Conservation (phyloP, 92 coral and sea anemone genomes). For the Anthopleura xanthogrammica region DNA sequence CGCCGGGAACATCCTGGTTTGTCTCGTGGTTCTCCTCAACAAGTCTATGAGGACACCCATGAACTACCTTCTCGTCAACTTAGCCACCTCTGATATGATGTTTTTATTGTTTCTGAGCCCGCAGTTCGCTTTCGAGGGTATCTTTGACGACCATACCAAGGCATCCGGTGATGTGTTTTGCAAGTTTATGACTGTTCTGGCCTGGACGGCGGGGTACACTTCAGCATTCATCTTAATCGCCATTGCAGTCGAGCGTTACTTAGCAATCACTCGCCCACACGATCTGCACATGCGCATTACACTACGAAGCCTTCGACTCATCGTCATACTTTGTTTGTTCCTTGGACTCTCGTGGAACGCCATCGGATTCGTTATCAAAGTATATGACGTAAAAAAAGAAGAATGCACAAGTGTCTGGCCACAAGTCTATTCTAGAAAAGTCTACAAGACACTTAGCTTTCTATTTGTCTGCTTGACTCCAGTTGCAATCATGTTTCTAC, state of each 20-base stretch:
- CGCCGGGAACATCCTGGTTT: slow-evolving; percentile 45
- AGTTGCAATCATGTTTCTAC: slow-evolving; percentile 11
- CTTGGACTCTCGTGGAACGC: slow-evolving; percentile 20
- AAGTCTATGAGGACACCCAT: slow-evolving; percentile 62
- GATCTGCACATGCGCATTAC: not conserved
- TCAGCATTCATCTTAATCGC: not conserved
- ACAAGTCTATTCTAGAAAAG: not conserved
- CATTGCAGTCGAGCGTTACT: not conserved
- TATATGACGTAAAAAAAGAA: not conserved
- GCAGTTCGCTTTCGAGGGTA: slow-evolving; percentile 16
- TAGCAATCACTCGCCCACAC: slow-evolving; percentile 21
- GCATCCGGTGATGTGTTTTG: slow-evolving; percentile 11
- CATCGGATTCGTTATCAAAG: slow-evolving; percentile 12
- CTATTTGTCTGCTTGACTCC: slow-evolving; percentile 26
- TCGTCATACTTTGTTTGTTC: slow-evolving; percentile 9
- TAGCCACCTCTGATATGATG: slow-evolving; percentile 42
- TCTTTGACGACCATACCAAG: not conserved
- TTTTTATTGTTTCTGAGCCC: slow-evolving; percentile 22
- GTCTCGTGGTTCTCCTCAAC: slow-evolving; percentile 52
- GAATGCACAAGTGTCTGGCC: slow-evolving; percentile 35
- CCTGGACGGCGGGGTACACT: slow-evolving; percentile 8
- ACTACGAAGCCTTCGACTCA: not conserved
- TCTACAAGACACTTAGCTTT: slow-evolving; percentile 26
- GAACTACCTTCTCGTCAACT: slow-evolving; percentile 44
- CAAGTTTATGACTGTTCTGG: slow-evolving; percentile 2